Evolutionary conservation across 1,140 invertebrate species (phyloP).

Genomic region (Panulirus ornatus): DNA sequence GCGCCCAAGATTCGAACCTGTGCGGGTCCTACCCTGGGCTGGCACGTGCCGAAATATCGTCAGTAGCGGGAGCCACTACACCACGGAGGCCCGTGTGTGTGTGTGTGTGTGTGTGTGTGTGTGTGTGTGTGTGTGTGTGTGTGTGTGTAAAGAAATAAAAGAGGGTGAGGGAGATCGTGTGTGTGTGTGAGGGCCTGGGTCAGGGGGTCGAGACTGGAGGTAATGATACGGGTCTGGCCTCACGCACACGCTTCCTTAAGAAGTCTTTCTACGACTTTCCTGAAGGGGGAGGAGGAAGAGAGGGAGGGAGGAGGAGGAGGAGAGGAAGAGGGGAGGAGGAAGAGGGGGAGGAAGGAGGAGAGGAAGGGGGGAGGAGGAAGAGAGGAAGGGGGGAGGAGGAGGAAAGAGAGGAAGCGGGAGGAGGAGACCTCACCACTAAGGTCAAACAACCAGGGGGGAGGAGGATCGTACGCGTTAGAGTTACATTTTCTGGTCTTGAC

Average conservation of each 20-base stretch:
- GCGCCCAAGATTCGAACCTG: no score
- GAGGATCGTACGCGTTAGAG: no score
- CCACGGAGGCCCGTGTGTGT: constrained; percentile 13
- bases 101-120: constrained; percentile 22
- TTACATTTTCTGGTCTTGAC: no score
- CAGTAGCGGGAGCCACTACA: no score
- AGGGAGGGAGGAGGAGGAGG: constrained; percentile 8
- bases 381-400: background rate
- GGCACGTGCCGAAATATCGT: no score
- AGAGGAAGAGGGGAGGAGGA: background rate
- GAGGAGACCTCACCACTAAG: no score
- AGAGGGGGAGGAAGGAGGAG: background rate
- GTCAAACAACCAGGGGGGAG: no score
- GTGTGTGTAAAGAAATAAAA: background rate
- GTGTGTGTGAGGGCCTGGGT: background rate
- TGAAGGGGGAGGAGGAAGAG: background rate
- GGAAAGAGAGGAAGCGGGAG: background rate
- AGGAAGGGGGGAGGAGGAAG: background rate
- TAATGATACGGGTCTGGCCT: no score
- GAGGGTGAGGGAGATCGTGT: background rate
- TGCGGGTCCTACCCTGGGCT: no score
- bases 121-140: constrained; percentile 4
- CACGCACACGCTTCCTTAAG: no score
- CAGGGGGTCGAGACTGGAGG: background rate
- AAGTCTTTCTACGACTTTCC: no score